phyloP scores from a whole-genome alignment of 2,797 vertebrate genomes.

The Kryptopterus vitreolus region DNA sequence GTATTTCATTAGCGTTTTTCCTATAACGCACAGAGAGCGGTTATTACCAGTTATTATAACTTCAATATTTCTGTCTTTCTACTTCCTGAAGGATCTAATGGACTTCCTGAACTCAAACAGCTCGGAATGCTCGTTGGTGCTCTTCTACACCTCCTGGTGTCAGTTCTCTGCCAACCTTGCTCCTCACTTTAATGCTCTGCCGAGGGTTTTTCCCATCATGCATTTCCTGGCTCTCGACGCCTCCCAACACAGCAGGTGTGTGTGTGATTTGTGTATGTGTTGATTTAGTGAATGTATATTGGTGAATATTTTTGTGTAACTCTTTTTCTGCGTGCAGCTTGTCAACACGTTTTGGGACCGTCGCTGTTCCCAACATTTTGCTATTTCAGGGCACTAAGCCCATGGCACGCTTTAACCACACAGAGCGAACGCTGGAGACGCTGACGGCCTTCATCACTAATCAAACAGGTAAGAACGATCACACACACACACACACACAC shows the following conservation, averaged over 20 bases:
- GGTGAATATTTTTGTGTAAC: neutral
- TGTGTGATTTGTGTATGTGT: neutral
- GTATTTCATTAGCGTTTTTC: neutral
- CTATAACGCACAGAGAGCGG: neutral
- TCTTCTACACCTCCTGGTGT: slow-evolving; percentile 96
- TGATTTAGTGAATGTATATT: neutral
- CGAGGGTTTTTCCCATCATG: slow-evolving; percentile 89
- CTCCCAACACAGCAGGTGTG: slow-evolving; percentile 95
- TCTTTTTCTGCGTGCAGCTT: slow-evolving; percentile 73
- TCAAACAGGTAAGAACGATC: slow-evolving; percentile 90
- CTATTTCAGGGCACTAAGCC: slow-evolving; percentile 97
- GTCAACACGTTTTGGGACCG: slow-evolving; percentile 96
- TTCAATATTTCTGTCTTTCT: slow-evolving; percentile 39
- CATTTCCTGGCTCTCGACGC: slow-evolving; percentile 93
- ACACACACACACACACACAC: neutral
- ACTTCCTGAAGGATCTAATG: slow-evolving; percentile 86
- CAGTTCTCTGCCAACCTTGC: slow-evolving; percentile 91
- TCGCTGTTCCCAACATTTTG: slow-evolving; percentile 96
- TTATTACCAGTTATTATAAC: neutral
- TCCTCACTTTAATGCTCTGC: slow-evolving; percentile 93
- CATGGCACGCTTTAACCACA: slow-evolving; percentile 98
- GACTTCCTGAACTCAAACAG: slow-evolving; percentile 90
- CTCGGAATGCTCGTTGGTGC: slow-evolving; percentile 89
- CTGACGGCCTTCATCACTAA: slow-evolving; percentile 91
- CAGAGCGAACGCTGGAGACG: slow-evolving; percentile 86